Evolutionary conservation across 2,888 invertebrate species (phyloP), one percentile per base, ranked within the genome.

Genomic region (Tachina lurida): DNA sequence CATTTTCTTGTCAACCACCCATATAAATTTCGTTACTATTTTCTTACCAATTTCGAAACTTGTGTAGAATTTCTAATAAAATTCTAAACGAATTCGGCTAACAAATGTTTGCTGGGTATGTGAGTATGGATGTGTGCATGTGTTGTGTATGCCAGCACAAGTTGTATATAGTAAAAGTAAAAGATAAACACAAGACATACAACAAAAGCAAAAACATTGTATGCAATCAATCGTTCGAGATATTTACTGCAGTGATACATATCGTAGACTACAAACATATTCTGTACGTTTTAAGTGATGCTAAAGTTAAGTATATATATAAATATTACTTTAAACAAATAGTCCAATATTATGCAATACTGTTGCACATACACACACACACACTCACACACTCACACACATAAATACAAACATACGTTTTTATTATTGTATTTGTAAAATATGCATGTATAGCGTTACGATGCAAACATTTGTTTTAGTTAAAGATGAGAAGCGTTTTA

Each of bases 181-280:
- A 60, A 54, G 19, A 67, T 60, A 39, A 77, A 60, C 12, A 73
- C 10, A 65, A 71, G 71, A 58, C 56, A 80, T 58, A 52, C 56
- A 73, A 62, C 31, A 70, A 54, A 43, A 54, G n/a, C 41, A 62
- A 52, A 67, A 22, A 80, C 65, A 60, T 67, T 58, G 13, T 58
- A 49, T 43, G 60, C 67, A 80, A 80, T 80, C 74, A 80, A 80
- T 74, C 80, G 74, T 67, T 67, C 74, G 43, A 80, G 45, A 56
- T 80, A 60, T 19, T 58, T 67, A 67, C 74, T 73, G 71, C 79
- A 70, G 62, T 78, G 70, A 78, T 70, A 78, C 43, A 43, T 54
- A 19, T 19, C 31, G 31, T 60, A 63, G 70, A 76, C 60, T 70
- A 43, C 60, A 70, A 70, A 70, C 60, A 70, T 78, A 68, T 77